Base-by-base conservation (phyloP, 1,140 invertebrate species). In the Drosophila mojavensis region DNA sequence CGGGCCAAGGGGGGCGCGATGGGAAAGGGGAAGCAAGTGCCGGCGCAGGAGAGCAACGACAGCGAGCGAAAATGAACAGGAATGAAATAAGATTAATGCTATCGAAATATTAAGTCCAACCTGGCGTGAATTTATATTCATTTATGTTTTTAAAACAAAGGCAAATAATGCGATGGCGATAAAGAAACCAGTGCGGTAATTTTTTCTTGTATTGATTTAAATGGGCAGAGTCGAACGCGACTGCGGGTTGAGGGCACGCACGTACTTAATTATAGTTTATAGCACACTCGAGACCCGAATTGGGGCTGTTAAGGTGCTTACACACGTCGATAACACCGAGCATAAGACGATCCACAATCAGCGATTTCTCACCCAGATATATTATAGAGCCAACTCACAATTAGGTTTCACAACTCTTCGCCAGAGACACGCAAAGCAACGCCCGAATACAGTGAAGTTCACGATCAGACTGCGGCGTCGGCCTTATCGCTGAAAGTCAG, bases 151-250 rank as follows among this genome's bases (percentile, higher is more conserved):
- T 50, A 30, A 60, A 53, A 53, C 36, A 28, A 26, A 45, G 17
- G 61, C 17, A 28, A 54, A 33, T 10, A 24, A 17, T 13, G 3
- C 39, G 33, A 36, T 33, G 28, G 20, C 58, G 62, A 83, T 82
- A 82, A 68, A 74, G 58, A 68, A 63, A 68, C 33, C 45, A 45
- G 24, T 48, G 51, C 30, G 47, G 20, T 47, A 76, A 82, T 79
- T 66, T 62, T 24, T 24, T 24, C 20, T 24, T 67, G 64, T 86
- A 85, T 86, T 81, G 83, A 70, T 86, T 48, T 80, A 81, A 74
- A 74, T 62, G 55, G 36, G 41, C 24, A 33, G 36, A 26, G 58
- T 17, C 56, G 58, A 67, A 43, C 28, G 63, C 53, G 6, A 26
- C 4, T 11, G 26, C 4, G n/a, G 17, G 5, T 26, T 3, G 11